Percentiles rank a stretch among this genome's conserved stretches.
These are phyloP conservation scores for Micromussa lordhowensis DNA, from an alignment of 92 coral and sea anemone species.

Conservation along the genomic window DNA sequence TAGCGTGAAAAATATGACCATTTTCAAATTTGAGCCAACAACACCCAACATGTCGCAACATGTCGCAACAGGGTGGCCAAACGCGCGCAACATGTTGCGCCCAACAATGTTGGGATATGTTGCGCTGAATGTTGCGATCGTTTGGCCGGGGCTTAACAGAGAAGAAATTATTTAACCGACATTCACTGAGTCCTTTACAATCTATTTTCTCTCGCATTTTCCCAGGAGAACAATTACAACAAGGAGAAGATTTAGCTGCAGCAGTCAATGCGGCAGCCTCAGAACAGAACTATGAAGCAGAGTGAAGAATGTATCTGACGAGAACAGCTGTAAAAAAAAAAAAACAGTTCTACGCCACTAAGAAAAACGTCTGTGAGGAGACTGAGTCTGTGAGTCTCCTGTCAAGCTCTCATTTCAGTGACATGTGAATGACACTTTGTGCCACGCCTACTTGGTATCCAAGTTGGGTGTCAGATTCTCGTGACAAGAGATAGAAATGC, in stretches of 20 bases:
- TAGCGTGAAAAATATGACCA: no score
- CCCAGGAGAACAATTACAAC: constrained; percentile 87
- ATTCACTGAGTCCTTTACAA: background rate
- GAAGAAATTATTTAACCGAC: background rate
- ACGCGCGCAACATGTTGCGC: no score
- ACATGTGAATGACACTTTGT: background rate
- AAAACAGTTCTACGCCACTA: background rate
- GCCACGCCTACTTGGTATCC: background rate
- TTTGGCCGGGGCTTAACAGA: no score
- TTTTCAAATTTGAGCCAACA: no score
- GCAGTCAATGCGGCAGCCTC: constrained; percentile 95
- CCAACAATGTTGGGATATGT: no score
- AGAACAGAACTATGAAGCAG: constrained; percentile 91
- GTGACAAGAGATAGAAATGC: background rate
- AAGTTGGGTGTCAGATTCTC: background rate
- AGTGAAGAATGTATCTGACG: constrained; percentile 42
- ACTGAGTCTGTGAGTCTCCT: background rate
- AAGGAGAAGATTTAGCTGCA: constrained; percentile 89
- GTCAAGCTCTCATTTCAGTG: background rate
- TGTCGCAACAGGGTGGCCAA: no score
- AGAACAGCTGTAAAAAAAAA: background rate
- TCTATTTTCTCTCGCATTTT: background rate
- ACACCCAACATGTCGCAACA: no score
- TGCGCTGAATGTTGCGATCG: no score
- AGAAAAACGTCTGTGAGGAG: background rate